Percentiles rank a stretch among this genome's conserved stretches.
These are phyloP conservation scores for Orcinus orca DNA, from an alignment of 2,113 vertebrate genomes.

Conservation along the genomic window DNA sequence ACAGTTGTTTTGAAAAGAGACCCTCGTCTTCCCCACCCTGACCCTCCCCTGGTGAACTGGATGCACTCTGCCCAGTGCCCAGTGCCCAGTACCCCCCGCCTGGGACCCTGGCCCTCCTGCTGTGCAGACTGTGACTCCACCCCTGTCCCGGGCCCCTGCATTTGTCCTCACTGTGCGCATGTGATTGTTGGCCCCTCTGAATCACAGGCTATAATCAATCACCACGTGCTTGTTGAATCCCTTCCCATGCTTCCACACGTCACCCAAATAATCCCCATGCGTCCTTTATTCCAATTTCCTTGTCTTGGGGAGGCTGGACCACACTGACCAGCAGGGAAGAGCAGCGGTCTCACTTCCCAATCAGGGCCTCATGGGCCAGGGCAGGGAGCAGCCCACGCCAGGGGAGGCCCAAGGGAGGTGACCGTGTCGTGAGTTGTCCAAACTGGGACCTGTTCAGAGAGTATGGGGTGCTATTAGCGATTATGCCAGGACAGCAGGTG, in stretches of 20 bases:
- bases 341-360: background rate
- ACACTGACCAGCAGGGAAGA: fast-evolving
- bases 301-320: background rate
- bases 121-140: fast-evolving
- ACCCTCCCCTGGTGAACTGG: fast-evolving
- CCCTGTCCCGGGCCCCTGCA: fast-evolving
- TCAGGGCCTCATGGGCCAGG: background rate
- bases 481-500: background rate
- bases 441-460: background rate
- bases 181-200: background rate
- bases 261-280: background rate
- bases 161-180: background rate
- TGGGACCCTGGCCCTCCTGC: background rate
- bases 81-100: fast-evolving
- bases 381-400: background rate
- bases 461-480: fast-evolving
- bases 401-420: background rate
- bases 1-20: fast-evolving
- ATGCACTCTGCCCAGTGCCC: fast-evolving
- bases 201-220: background rate
- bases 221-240: background rate
- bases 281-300: background rate
- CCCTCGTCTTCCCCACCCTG: background rate
- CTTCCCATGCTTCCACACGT: background rate
- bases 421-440: fast-evolving